These are phyloP conservation scores for Metridium senile DNA, from an alignment of 92 coral and sea anemone genomes.

Conservation along the genomic window DNA sequence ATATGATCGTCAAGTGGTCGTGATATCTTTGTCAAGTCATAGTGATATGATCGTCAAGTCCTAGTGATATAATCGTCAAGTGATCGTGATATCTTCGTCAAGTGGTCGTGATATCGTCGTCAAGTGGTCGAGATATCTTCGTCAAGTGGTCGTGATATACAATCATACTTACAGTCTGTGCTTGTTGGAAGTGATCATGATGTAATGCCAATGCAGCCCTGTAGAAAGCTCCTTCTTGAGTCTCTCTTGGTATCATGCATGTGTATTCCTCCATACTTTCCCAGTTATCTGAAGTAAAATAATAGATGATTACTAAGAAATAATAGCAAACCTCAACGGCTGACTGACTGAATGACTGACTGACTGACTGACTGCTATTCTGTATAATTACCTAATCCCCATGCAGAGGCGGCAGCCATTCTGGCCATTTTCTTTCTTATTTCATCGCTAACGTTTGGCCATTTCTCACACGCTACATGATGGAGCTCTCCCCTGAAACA, in stretches of 20 bases:
- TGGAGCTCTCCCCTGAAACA: slow-evolving; percentile 94
- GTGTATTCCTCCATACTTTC: slow-evolving; percentile 99
- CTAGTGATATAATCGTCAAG: too few species aligned
- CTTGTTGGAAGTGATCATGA: slow-evolving; percentile 94
- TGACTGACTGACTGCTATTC: too few species aligned
- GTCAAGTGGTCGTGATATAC: too few species aligned
- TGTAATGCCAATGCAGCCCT: slow-evolving; percentile 95
- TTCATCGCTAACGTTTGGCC: slow-evolving; percentile 97
- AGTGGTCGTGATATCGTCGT: too few species aligned
- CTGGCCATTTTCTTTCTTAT: slow-evolving; percentile 96
- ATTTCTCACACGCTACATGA: slow-evolving; percentile 91
- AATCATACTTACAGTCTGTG: slow-evolving; percentile 90
- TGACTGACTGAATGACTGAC: too few species aligned
- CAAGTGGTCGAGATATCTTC: too few species aligned
- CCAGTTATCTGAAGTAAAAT: slow-evolving; percentile 99
- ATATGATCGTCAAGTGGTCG: too few species aligned
- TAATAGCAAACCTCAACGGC: too few species aligned
- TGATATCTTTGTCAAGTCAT: too few species aligned
- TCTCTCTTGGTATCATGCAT: slow-evolving; percentile 95
- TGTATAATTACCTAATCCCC: slow-evolving; percentile 88
- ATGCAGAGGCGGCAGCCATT: slow-evolving; percentile 98
- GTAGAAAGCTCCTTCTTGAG: slow-evolving; percentile 96
- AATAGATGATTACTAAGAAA: too few species aligned
- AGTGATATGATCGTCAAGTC: too few species aligned
- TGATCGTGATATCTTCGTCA: too few species aligned